Base-by-base conservation (phyloP, 2,797 vertebrate species). In the Esox lucius region DNA sequence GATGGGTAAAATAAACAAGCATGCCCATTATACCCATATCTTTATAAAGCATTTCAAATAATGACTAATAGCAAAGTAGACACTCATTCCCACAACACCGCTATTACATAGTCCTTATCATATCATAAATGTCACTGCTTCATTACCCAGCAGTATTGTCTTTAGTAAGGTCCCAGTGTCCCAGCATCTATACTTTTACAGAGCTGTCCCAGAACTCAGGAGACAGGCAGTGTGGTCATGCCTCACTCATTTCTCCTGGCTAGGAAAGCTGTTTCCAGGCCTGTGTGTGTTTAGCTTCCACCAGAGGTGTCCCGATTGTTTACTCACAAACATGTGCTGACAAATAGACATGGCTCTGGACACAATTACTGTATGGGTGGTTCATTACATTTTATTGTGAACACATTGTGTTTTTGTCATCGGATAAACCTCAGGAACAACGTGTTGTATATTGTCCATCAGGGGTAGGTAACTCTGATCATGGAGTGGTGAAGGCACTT, bases 271-370 rank as follows among this genome's bases (percentile, higher is more conserved):
- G 65, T 51, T 67, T 24, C 70, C 65, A 72, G 74, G 35, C 24
- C 80, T 64, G 49, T 67, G 39, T 62, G 56, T 33, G 56, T 33
- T 26, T 28, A 46, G 61, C 28, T n/a, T 73, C 28, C 19, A 51
- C 26, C 56, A 76, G 78, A 83, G 79, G 78, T 82, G 83, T 85
- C 74, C 75, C 69, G 33, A 73, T 77, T 81, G 77, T 83, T 85
- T 83, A 79, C 75, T 84, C 74, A 72, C 79, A 76, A 86, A 77
- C 82, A 82, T 81, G 75, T 84, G 81, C 78, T 83, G 83, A 85
- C 81, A 86, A 88, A 85, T 84, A 83, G 76, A 77, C 48, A 75
- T 73, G 39, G 81, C 75, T 77, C 83, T 80, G 81, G 73, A 86
- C 77, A 79, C 69, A 72, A 79, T 84, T 82, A 78, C 53, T n/a